phyloP scores from a whole-genome alignment of 2,888 invertebrate genomes.

The Drosophila mayaguana region DNA sequence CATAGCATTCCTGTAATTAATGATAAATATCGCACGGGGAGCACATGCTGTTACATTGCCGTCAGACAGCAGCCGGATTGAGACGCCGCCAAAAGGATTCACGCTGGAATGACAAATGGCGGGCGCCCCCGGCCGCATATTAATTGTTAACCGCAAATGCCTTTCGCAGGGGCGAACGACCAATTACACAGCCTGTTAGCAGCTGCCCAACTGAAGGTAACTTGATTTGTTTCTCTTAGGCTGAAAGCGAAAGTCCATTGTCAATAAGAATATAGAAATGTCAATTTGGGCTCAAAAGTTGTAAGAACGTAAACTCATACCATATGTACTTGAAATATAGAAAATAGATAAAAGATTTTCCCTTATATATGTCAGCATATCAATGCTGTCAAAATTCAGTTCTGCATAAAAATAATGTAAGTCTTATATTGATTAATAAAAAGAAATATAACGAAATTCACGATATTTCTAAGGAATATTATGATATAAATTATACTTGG shows the following conservation, averaged over 20 bases:
- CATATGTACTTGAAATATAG: too few relatives aligned
- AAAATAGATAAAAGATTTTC: too few relatives aligned
- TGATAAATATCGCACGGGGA: slow-evolving; percentile 62
- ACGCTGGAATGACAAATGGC: slow-evolving; percentile 10
- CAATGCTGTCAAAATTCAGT: too few relatives aligned
- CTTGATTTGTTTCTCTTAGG: not conserved
- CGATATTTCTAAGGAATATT: too few relatives aligned
- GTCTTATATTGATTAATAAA: not conserved
- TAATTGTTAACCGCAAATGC: slow-evolving; percentile 30
- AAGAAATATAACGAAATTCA: not conserved
- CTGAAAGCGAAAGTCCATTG: not conserved
- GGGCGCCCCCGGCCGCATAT: slow-evolving; percentile 7
- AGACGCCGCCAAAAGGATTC: slow-evolving; percentile 17
- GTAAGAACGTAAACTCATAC: too few relatives aligned
- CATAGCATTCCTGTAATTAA: slow-evolving; percentile 67
- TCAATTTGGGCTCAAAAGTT: too few relatives aligned
- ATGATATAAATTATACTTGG: too few relatives aligned
- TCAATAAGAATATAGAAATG: too few relatives aligned
- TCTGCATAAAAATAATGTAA: not conserved
- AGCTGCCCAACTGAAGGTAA: not conserved
- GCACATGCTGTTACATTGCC: slow-evolving; percentile 17
- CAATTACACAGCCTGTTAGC: slow-evolving; percentile 18
- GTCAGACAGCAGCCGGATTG: slow-evolving; percentile 27
- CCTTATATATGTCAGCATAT: too few relatives aligned
- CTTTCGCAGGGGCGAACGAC: slow-evolving; percentile 21